Conservation (phyloP, 2,113 vertebrate genomes). For the Hystrix brachyura region DNA sequence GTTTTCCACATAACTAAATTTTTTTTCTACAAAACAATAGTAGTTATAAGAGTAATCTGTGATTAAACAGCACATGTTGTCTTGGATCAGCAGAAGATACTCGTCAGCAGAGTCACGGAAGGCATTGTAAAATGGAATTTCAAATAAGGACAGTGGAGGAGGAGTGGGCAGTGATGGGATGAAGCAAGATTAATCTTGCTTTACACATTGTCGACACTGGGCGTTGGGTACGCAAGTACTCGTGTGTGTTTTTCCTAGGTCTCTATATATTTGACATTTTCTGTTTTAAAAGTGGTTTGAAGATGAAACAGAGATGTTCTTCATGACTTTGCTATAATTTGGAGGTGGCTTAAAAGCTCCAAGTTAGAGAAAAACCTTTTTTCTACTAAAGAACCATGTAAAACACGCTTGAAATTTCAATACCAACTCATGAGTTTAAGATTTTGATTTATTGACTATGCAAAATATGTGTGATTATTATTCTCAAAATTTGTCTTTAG, state of each 20-base stretch:
- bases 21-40: background rate
- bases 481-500: background rate
- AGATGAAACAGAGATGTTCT: background rate
- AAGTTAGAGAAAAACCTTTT: background rate
- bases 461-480: background rate
- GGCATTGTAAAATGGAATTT: background rate
- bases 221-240: fast-evolving
- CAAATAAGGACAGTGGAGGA: background rate
- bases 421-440: background rate
- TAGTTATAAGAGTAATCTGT: background rate
- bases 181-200: background rate
- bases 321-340: background rate
- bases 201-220: background rate
- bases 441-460: background rate
- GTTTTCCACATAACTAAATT: background rate
- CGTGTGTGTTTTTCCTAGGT: background rate
- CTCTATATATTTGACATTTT: background rate
- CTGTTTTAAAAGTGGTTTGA: background rate
- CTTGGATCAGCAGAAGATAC: background rate
- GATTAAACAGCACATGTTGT: background rate
- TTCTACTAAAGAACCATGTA: background rate
- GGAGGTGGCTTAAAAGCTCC: background rate
- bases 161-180: fast-evolving
- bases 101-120: background rate
- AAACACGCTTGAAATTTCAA: background rate